These are phyloP conservation scores for Plutella xylostella DNA, from an alignment of 2,888 invertebrate species.

Conservation along the genomic window DNA sequence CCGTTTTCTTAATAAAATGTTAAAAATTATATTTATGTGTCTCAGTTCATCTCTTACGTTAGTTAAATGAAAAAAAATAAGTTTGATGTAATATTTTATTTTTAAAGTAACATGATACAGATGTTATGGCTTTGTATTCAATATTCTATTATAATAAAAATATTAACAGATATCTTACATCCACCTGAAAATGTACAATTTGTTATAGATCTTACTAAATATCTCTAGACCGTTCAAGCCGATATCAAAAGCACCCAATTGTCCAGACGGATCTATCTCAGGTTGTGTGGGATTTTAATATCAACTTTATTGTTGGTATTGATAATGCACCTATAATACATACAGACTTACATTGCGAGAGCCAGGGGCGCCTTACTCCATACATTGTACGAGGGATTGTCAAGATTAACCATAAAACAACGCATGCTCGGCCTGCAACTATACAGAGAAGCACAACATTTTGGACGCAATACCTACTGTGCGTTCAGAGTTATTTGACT, in stretches of 20 bases:
- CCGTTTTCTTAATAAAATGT: constrained; percentile 70
- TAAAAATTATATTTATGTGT: constrained; percentile 41
- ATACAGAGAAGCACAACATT: too few species aligned
- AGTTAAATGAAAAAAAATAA: too few species aligned
- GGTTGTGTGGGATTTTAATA: constrained; percentile 18
- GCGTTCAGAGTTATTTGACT: too few species aligned
- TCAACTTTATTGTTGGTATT: constrained; percentile 30
- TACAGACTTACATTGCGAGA: not conserved
- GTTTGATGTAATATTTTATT: constrained; percentile 44
- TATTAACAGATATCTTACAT: constrained; percentile 70
- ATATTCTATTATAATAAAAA: constrained; percentile 67
- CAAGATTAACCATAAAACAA: too few species aligned
- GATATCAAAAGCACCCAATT: constrained; percentile 23
- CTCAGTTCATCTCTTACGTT: constrained; percentile 8
- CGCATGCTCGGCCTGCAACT: too few species aligned
- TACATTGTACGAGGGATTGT: too few species aligned
- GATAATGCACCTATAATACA: constrained; percentile 35
- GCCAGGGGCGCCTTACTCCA: too few species aligned
- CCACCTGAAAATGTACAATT: constrained; percentile 67
- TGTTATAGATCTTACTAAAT: constrained; percentile 63
- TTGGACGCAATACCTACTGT: too few species aligned
- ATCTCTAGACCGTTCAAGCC: constrained; percentile 43
- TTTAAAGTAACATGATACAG: constrained; percentile 56
- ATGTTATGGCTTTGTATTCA: constrained; percentile 68
- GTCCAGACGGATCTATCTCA: too few species aligned